Percentiles rank a stretch among this genome's conserved stretches.
phyloP scores from a whole-genome alignment of 2,797 vertebrate species.

The Gymnoscopelus braueri region DNA sequence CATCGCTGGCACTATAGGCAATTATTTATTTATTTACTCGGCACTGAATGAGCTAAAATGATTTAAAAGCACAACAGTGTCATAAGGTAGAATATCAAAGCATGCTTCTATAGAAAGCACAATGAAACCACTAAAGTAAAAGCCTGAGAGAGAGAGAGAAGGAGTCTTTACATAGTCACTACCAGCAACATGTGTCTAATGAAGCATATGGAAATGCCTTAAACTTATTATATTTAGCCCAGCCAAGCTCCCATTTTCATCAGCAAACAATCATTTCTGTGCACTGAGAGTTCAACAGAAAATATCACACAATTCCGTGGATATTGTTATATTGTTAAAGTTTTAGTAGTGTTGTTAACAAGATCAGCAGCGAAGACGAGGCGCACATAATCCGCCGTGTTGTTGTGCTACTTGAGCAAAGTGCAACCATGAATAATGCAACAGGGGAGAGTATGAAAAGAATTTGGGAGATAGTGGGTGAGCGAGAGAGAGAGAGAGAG shows the following conservation, averaged over 20 bases:
- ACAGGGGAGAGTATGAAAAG: constrained; percentile 47
- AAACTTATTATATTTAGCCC: constrained; percentile 12
- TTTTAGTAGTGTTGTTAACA: constrained; percentile 38
- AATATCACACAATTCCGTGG: constrained; percentile 15
- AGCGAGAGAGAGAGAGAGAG: not conserved
- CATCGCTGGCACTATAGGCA: too few relatives aligned
- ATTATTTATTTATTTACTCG: too few relatives aligned
- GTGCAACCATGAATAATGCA: constrained; percentile 63
- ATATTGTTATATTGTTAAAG: not conserved
- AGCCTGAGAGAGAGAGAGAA: too few relatives aligned
- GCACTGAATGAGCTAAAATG: too few relatives aligned
- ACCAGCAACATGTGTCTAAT: not conserved
- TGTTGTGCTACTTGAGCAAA: constrained; percentile 35
- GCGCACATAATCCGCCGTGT: constrained; percentile 30
- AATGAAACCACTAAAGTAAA: too few relatives aligned
- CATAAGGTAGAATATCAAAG: too few relatives aligned
- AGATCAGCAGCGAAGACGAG: constrained; percentile 38
- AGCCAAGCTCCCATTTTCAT: not conserved
- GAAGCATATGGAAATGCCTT: not conserved
- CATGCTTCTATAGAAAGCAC: too few relatives aligned
- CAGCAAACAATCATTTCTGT: constrained; percentile 2
- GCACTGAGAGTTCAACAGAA: constrained; percentile 28
- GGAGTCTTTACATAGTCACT: too few relatives aligned
- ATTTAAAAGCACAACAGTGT: too few relatives aligned
- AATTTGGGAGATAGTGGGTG: not conserved